Percentiles rank a stretch among this genome's conserved stretches.
Conservation (phyloP, 37 sponge, comb jelly and placozoan genomes). For the Bolinopsis microptera region DNA sequence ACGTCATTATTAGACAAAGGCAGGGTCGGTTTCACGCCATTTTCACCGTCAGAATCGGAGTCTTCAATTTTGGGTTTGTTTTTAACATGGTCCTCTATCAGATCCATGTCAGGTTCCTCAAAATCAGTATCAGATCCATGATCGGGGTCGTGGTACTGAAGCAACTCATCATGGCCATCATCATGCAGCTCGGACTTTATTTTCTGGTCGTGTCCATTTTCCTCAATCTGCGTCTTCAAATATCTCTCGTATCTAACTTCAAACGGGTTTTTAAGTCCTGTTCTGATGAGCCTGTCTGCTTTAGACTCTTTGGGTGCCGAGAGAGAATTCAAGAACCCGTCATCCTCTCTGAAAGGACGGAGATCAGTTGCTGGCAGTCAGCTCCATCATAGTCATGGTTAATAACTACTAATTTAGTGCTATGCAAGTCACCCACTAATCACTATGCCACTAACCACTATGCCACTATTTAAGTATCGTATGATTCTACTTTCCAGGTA, state of each 20-base stretch:
- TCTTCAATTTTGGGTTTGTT: not conserved
- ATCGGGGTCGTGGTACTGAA: conserved; percentile 46
- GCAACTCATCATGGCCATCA: conserved; percentile 12
- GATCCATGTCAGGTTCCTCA: conserved; percentile 57
- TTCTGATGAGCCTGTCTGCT: conserved; percentile 28
- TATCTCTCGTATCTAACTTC: conserved; percentile 44
- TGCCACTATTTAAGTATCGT: no score
- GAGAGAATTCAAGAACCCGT: conserved; percentile 32
- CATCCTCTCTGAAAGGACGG: conserved; percentile 34
- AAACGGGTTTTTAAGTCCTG: conserved; percentile 31
- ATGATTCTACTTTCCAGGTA: no score
- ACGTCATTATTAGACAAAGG: not conserved
- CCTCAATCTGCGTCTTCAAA: not conserved
- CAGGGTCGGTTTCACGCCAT: not conserved
- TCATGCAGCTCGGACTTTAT: not conserved
- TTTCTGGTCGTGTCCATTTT: conserved; percentile 14
- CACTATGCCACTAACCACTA: no score
- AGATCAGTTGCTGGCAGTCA: no score
- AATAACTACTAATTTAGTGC: no score
- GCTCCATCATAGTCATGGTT: no score
- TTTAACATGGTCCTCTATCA: conserved; percentile 22
- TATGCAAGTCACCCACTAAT: no score
- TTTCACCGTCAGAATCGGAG: not conserved
- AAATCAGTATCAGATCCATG: conserved; percentile 54
- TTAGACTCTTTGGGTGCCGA: not conserved